Evolutionary conservation across 2,888 invertebrate genomes (phyloP).

Genomic region (Watsonalla cultraria): DNA sequence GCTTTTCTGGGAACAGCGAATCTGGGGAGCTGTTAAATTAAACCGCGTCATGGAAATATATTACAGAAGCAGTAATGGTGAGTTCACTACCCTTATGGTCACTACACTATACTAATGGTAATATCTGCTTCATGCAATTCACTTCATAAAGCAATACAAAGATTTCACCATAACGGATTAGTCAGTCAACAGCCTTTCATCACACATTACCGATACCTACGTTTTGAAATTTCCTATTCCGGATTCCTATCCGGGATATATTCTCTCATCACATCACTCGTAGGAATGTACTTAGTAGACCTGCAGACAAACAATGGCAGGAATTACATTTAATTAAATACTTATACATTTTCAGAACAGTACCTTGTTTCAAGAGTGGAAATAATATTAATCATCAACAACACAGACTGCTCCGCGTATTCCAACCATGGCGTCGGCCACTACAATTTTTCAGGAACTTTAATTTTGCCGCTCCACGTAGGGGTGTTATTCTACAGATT

Average conservation of each 20-base stretch:
- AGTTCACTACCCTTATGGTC: conserved; percentile 17
- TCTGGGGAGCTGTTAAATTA: conserved; percentile 41
- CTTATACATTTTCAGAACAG: conserved; percentile 18
- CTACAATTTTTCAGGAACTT: conserved; percentile 39
- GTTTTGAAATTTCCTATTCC: too few relatives aligned
- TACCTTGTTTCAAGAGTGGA: conserved; percentile 45
- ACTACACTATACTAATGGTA: background rate
- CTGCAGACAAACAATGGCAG: too few relatives aligned
- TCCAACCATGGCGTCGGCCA: conserved; percentile 47
- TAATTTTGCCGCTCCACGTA: conserved; percentile 45
- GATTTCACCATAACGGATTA: too few relatives aligned
- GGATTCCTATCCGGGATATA: too few relatives aligned
- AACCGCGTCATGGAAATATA: conserved; percentile 60
- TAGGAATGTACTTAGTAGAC: too few relatives aligned
- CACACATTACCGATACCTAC: too few relatives aligned
- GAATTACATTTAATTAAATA: background rate
- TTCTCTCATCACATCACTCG: too few relatives aligned
- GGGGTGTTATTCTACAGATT: conserved; percentile 44
- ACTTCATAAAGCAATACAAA: background rate
- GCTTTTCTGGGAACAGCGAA: conserved; percentile 44
- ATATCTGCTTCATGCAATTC: background rate
- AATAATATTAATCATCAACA: conserved; percentile 49
- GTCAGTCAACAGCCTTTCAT: too few relatives aligned
- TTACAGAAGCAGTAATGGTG: conserved; percentile 45
- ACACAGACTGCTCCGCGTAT: conserved; percentile 47